These are phyloP conservation scores for Pyrochroa serraticornis DNA, from an alignment of 2,888 invertebrate species.

Conservation along the genomic window DNA sequence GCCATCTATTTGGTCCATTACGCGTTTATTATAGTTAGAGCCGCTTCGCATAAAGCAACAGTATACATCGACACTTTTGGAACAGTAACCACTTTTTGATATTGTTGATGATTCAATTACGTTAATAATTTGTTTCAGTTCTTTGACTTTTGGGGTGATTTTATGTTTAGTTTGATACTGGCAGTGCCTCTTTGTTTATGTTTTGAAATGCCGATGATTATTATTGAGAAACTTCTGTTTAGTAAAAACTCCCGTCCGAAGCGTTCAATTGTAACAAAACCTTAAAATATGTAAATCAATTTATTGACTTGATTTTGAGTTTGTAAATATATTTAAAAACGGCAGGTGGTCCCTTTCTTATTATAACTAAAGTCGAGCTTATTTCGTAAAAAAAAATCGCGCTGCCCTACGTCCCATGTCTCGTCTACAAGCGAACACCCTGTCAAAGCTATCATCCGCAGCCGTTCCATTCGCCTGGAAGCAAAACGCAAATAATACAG, in stretches of 20 bases:
- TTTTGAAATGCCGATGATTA: conserved; percentile 25
- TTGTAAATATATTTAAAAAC: too few species aligned
- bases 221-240: conserved; percentile 17
- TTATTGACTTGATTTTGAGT: too few species aligned
- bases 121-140: conserved; percentile 9
- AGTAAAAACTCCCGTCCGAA: neutral
- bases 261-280: neutral
- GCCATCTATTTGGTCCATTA: conserved; percentile 61
- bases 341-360: too few species aligned
- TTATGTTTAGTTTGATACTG: conserved; percentile 12
- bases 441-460: too few species aligned
- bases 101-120: neutral
- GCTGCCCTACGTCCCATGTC: too few species aligned
- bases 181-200: conserved; percentile 15
- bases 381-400: too few species aligned
- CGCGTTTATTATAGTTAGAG: conserved; percentile 41
- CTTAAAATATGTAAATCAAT: too few species aligned
- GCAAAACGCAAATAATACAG: too few species aligned
- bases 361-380: too few species aligned
- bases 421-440: too few species aligned
- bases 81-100: neutral
- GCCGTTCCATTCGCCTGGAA: too few species aligned
- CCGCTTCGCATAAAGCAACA: neutral
- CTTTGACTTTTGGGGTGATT: conserved; percentile 27
- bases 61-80: neutral